Percentiles rank a stretch among this genome's conserved stretches.
Conservation (phyloP, 2,797 vertebrate genomes). For the Heliangelus exortis region DNA sequence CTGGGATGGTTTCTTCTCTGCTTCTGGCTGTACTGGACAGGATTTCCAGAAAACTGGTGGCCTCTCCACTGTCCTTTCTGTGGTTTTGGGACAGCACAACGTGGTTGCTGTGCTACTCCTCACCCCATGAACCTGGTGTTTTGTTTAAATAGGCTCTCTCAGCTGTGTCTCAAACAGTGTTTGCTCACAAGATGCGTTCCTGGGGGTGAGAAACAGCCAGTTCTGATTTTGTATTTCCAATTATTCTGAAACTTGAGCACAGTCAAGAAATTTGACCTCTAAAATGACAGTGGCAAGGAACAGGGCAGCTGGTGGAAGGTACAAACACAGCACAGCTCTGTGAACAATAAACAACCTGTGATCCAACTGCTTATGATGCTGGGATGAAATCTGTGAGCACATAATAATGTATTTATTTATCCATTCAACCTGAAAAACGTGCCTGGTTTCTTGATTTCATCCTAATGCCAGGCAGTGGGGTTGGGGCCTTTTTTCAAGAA, state of each 20-base stretch:
- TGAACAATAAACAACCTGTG: background rate
- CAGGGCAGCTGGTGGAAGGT: background rate
- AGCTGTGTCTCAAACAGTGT: background rate
- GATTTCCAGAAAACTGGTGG: fast-evolving
- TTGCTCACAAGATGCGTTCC: background rate
- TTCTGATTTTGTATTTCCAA: background rate
- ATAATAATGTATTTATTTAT: background rate
- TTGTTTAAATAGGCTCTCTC: background rate
- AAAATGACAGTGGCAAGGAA: background rate
- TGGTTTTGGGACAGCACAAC: background rate
- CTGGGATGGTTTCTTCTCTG: background rate
- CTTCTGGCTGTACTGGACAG: background rate
- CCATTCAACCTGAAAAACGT: background rate
- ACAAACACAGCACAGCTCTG: background rate
- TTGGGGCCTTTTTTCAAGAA: background rate
- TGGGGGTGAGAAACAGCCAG: background rate
- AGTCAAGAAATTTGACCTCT: background rate
- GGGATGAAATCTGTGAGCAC: background rate
- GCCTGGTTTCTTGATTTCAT: background rate
- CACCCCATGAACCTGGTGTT: background rate
- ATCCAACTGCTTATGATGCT: background rate
- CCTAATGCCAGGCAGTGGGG: background rate
- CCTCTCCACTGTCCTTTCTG: fast-evolving
- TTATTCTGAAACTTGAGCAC: background rate
- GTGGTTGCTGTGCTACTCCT: background rate